Evolutionary conservation across 2,113 vertebrate genomes (phyloP), one percentile per base, ranked within the genome.

Genomic region (Carassius auratus): DNA sequence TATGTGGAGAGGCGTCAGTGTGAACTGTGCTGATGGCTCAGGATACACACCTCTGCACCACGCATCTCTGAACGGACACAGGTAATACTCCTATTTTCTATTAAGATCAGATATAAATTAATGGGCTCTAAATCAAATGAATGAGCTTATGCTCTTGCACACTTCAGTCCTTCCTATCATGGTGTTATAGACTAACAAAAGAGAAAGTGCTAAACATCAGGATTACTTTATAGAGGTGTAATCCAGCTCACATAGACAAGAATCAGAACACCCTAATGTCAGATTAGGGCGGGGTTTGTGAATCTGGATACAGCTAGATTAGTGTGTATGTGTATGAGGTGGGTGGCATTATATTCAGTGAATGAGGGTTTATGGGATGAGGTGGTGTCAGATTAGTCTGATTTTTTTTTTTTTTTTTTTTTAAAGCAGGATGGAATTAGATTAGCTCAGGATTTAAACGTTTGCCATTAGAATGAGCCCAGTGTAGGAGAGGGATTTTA

Each of bases 11-110:
- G 96, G 96, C 84, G 95, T 96, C 88, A 96, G 96, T 85, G 95
- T 97, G 91, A 97, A 96, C 92, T 96, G 96, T 88, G 95, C 94
- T 81, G 96, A 97, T 92, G 95, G 94, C 88, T 96, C 95, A n/a
- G 96, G 96, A 90, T 97, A 96, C 90, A 96, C 95, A 85, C 95
- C 96, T 91, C 94, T 97, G 83, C 96, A 97, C 90, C 96, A 97
- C 1, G 96, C 96, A 86, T 95, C 96, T 90, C 94, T 97, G 91
- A 97, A 97, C 19, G 96, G 96, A 92, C 96, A 96, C 95, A 96
- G 95, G 96, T 96, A 95, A 64, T 62, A 77, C 73, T 75, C 50
- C 48, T 21, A 69, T 23, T 73, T 30, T 30, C 30, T 30, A 30
- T 30, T 30, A 30, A 30, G 30, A 30, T 30, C 2, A 30, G 15